Evolutionary conservation across 2,888 invertebrate genomes (phyloP).

Genomic region (Melinaea marsaeus): DNA sequence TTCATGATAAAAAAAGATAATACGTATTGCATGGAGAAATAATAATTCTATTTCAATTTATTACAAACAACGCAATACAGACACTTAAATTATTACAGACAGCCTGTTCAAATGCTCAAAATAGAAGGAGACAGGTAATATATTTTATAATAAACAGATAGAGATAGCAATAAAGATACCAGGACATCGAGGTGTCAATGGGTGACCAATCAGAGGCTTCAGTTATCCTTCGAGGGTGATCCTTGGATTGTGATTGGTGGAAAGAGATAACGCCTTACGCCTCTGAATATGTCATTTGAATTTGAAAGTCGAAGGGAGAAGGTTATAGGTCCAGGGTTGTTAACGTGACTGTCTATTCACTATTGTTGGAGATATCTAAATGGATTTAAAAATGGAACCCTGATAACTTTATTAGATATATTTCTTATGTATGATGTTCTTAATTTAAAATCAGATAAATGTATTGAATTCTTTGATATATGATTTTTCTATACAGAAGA

Average conservation of each 20-base stretch:
- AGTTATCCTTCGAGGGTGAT: slow-evolving; percentile 68
- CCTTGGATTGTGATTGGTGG: slow-evolving; percentile 63
- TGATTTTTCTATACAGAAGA: too few relatives aligned
- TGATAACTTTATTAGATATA: not conserved
- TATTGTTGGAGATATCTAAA: slow-evolving; percentile 8
- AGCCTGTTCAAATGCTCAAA: not conserved
- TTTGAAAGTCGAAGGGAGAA: slow-evolving; percentile 60
- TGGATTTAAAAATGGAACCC: not conserved
- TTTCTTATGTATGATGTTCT: too few relatives aligned
- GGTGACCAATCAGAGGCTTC: slow-evolving; percentile 52
- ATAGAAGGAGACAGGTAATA: slow-evolving; percentile 17
- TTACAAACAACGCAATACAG: slow-evolving; percentile 8
- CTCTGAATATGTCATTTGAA: slow-evolving; percentile 66
- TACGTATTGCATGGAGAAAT: not conserved
- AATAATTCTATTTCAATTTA: slow-evolving; percentile 8
- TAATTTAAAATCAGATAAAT: too few relatives aligned
- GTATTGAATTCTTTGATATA: too few relatives aligned
- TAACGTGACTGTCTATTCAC: slow-evolving; percentile 12
- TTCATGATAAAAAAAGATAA: not conserved
- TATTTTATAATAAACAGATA: slow-evolving; percentile 14
- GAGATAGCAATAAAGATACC: slow-evolving; percentile 46
- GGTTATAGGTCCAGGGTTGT: slow-evolving; percentile 23
- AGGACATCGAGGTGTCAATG: slow-evolving; percentile 57
- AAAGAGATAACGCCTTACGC: slow-evolving; percentile 68
- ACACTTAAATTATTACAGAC: slow-evolving; percentile 12